phyloP scores from a whole-genome alignment of 2,113 vertebrate species.

The Pampusana beccarii region DNA sequence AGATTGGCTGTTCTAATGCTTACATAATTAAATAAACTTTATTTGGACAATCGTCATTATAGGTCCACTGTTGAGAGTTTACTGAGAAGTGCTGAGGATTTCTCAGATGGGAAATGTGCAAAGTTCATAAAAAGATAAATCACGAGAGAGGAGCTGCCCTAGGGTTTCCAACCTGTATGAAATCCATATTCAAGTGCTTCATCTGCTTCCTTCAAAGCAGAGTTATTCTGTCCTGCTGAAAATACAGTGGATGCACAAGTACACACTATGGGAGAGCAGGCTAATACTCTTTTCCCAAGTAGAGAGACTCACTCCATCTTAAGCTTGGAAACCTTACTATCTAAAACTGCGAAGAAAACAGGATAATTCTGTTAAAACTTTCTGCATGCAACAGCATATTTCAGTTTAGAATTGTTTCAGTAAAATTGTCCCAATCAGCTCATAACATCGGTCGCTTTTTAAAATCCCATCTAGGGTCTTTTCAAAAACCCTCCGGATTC shows the following conservation, averaged over 20 bases:
- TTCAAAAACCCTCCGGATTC: background rate
- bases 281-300: background rate
- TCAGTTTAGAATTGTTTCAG: background rate
- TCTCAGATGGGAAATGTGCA: background rate
- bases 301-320: background rate
- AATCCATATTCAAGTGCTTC: background rate
- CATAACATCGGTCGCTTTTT: background rate
- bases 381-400: background rate
- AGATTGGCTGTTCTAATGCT: background rate
- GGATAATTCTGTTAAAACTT: background rate
- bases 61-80: background rate
- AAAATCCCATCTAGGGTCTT: background rate
- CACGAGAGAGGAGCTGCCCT: background rate
- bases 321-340: background rate
- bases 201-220: background rate
- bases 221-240: background rate
- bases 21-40: background rate
- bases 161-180: background rate
- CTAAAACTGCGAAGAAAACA: background rate
- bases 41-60: fast-evolving
- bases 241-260: background rate
- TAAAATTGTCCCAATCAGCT: background rate
- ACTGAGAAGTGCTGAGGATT: background rate
- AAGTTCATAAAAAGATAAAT: background rate
- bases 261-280: fast-evolving